Evolutionary conservation across 92 coral and sea anemone genomes (phyloP).

Genomic region (Nematostella vectensis): DNA sequence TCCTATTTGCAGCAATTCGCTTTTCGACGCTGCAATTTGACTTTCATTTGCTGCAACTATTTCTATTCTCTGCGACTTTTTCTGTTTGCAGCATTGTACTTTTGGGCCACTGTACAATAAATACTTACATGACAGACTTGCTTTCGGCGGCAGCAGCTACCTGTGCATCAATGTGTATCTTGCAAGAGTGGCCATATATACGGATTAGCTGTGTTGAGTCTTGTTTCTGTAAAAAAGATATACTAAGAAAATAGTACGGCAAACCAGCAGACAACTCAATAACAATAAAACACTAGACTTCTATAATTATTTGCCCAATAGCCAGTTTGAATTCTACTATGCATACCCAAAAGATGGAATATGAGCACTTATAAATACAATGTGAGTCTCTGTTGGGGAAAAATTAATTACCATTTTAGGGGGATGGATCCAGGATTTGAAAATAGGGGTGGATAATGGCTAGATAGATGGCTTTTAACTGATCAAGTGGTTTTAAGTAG

Average conservation of each 20-base stretch:
- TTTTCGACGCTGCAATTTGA: not conserved
- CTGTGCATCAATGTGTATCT: slow-evolving; percentile 93
- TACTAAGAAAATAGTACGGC: not conserved
- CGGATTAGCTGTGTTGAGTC: slow-evolving; percentile 84
- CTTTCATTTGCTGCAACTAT: not conserved
- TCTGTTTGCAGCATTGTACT: no score
- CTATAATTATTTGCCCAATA: no score
- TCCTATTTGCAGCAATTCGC: not conserved
- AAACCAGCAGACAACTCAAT: not conserved
- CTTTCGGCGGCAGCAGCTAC: slow-evolving; percentile 78
- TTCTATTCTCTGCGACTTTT: not conserved
- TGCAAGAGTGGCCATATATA: slow-evolving; percentile 78
- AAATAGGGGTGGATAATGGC: no score
- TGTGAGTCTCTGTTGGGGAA: no score
- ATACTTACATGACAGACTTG: slow-evolving; percentile 73
- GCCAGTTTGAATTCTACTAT: no score
- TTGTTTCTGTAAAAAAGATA: slow-evolving; percentile 47
- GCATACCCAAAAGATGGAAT: no score
- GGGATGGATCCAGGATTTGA: no score
- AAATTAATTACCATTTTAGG: no score
- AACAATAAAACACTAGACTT: no score
- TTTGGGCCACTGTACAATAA: not conserved
- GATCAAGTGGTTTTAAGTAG: no score
- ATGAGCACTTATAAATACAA: no score
- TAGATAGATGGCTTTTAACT: no score